Evolutionary conservation across 1,140 invertebrate genomes (phyloP).

Genomic region (Vollenhovia emeryi): DNA sequence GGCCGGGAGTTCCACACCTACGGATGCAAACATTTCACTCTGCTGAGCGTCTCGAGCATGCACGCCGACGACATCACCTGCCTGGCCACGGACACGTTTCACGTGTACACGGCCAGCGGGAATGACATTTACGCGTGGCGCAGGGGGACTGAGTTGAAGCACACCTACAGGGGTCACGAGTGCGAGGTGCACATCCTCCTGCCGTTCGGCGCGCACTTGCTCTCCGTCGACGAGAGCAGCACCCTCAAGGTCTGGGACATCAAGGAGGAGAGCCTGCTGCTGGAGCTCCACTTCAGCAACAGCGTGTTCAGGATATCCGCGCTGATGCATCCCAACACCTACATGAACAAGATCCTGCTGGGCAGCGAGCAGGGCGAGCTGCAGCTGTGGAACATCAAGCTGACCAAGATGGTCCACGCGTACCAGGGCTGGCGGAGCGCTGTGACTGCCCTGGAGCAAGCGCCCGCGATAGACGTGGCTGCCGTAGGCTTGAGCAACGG

Average conservation of each 20-base stretch:
- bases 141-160: constrained; percentile 93
- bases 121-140: constrained; percentile 94
- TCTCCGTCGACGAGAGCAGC: constrained; percentile 94
- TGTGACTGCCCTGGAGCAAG: constrained; percentile 91
- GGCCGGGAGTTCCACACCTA: constrained; percentile 97
- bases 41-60: constrained; percentile 93
- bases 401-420: constrained; percentile 91
- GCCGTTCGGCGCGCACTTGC: constrained; percentile 94
- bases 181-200: constrained; percentile 91
- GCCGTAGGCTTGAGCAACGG: constrained; percentile 94
- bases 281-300: constrained; percentile 91
- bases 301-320: constrained; percentile 91
- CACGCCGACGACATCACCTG: constrained; percentile 94
- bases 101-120: constrained; percentile 94
- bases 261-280: constrained; percentile 88
- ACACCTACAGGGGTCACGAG: constrained; percentile 93
- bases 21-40: constrained; percentile 92
- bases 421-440: constrained; percentile 92
- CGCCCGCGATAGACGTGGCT: constrained; percentile 96
- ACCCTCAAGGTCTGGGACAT: constrained; percentile 95
- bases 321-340: constrained; percentile 95
- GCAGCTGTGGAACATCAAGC: constrained; percentile 96
- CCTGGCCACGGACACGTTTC: constrained; percentile 91
- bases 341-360: constrained; percentile 97
- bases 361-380: constrained; percentile 95